Percentiles rank a stretch among this genome's conserved stretches.
phyloP scores from a whole-genome alignment of 2,888 invertebrate genomes.

The Orthosia incerta region DNA sequence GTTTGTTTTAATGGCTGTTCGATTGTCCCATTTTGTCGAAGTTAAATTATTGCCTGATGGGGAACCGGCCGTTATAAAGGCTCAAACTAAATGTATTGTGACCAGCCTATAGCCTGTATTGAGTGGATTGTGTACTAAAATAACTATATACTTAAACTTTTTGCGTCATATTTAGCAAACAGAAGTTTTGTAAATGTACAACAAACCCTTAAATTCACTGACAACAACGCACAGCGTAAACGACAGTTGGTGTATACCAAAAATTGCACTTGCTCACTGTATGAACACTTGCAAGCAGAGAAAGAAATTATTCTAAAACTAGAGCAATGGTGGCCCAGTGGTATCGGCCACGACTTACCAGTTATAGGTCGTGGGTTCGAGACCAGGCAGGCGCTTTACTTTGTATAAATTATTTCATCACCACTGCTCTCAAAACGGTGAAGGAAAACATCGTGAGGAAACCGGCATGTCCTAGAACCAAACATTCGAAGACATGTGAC shows the following conservation, averaged over 20 bases:
- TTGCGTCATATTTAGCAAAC: background rate
- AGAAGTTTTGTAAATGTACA: background rate
- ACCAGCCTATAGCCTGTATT: background rate
- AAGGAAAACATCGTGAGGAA: no score
- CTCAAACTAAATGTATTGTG: background rate
- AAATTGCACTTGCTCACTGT: background rate
- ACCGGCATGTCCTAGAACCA: no score
- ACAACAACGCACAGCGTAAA: no score
- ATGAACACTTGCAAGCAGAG: background rate
- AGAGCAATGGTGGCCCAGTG: no score
- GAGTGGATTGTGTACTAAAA: background rate
- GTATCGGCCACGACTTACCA: no score
- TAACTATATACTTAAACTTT: background rate
- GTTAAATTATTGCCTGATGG: constrained; percentile 16
- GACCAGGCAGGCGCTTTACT: no score
- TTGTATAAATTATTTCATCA: no score
- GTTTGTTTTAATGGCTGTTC: constrained; percentile 36
- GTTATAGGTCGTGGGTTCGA: no score
- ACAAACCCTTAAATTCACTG: background rate
- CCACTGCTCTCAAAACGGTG: no score
- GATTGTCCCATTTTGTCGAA: constrained; percentile 15
- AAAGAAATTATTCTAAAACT: background rate
- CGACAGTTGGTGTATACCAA: no score
- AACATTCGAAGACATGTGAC: no score
- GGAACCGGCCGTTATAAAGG: background rate